These are phyloP conservation scores for Aleiodes sp. DNA, from an alignment of 1,140 invertebrate genomes.

Conservation along the genomic window DNA sequence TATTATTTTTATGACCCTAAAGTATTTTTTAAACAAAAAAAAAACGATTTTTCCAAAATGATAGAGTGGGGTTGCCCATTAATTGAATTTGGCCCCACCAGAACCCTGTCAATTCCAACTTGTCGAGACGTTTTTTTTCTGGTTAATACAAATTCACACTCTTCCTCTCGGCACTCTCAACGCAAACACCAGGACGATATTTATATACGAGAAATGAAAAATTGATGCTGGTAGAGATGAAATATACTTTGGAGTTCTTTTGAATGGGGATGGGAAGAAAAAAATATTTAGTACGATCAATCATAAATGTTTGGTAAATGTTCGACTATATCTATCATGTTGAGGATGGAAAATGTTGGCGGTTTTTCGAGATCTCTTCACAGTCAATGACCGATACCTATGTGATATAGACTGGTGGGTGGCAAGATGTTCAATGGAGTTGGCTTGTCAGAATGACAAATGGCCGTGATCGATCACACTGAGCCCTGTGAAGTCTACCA, in stretches of 20 bases:
- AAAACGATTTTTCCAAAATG: too few relatives aligned
- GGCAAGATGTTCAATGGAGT: conserved; percentile 36
- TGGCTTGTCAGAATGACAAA: conserved; percentile 35
- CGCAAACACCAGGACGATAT: not conserved
- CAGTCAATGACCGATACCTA: conserved; percentile 33
- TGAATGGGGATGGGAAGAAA: not conserved
- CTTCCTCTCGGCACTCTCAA: too few relatives aligned
- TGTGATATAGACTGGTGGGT: conserved; percentile 25
- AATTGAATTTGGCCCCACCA: too few relatives aligned
- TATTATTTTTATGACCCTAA: too few relatives aligned
- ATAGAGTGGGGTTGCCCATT: too few relatives aligned
- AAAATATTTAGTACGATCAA: not conserved
- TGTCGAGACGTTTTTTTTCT: too few relatives aligned
- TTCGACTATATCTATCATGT: not conserved
- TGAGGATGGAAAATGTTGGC: not conserved
- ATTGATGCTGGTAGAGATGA: too few relatives aligned
- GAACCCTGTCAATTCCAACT: too few relatives aligned
- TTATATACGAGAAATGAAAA: not conserved
- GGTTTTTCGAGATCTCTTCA: conserved; percentile 26
- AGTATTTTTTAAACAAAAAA: too few relatives aligned
- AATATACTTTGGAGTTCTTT: too few relatives aligned
- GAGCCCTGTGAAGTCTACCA: not conserved
- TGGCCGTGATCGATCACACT: conserved; percentile 32
- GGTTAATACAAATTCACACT: too few relatives aligned
- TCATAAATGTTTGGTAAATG: conserved; percentile 3